Base-by-base conservation (phyloP, 1,140 invertebrate species). In the Cephus cinctus region DNA sequence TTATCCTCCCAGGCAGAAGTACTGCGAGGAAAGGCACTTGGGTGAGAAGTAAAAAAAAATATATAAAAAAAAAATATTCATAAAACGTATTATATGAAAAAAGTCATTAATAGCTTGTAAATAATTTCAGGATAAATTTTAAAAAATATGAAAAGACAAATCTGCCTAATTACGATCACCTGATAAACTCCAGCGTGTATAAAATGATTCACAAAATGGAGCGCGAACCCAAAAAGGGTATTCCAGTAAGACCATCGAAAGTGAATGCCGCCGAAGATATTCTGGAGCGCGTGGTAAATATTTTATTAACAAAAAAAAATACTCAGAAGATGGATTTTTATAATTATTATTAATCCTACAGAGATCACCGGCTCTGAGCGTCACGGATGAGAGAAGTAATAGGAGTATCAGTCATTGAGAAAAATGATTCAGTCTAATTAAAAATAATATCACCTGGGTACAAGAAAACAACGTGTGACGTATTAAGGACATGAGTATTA, bases 201-300 rank as follows among this genome's bases (percentile, higher is more conserved):
- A 85, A 85, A 66, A 76, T 87, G 65, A 80, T 88, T 57, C 86
- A 88, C 74, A 82, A 86, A 58, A 80, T 86, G 80, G 85, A 87
- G 57, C 72, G 79, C 36, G 78, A 80, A 40, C 82, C 85, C 38
- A 75, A 77, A 56, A 80, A 79, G 62, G 81, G 83, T 60, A 86
- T 88, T 55, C 81, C 83, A 43, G 77, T 80, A 36, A 76, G 85
- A 60, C 79, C 80, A 16, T 78, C 83, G 18, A 79, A 81, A 61
- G 81, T 86, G 31, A 76, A 83, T 43, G 82, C 86, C 20, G 86
- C 85, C 53, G 80, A 83, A 58, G 86, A 89, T 41, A 72, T 76
- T 50, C 62, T 73, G 43, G 72, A 75, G 41, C 67, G 73, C 63
- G 66, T 68, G 54, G 73, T 75, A 50, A 50, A 70, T 65, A 11